Conservation (phyloP, 1,140 invertebrate genomes). For the Drosophila guanche region DNA sequence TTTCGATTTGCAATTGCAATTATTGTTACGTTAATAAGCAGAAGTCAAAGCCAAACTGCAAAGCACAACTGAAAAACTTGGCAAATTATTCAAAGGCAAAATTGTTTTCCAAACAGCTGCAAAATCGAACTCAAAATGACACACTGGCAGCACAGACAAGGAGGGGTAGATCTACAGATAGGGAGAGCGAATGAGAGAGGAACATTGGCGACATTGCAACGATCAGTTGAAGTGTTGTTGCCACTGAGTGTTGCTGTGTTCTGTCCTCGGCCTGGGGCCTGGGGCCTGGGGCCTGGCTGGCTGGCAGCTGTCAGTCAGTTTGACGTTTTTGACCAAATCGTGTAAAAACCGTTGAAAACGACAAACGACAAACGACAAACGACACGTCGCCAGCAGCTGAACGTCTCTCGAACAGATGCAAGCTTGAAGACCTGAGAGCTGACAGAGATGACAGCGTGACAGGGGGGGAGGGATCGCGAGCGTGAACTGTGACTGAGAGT, state of each 20-base stretch:
- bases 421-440: constrained; percentile 27
- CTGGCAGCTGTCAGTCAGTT: constrained; percentile 65
- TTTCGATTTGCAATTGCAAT: constrained; percentile 66
- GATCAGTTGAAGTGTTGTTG: constrained; percentile 54
- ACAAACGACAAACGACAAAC: constrained; percentile 66
- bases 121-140: constrained; percentile 63
- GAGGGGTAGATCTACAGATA: too few relatives aligned
- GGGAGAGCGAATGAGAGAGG: constrained; percentile 17
- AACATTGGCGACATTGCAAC: constrained; percentile 55
- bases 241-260: constrained; percentile 34
- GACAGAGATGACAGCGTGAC: constrained; percentile 34
- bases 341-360: constrained; percentile 77
- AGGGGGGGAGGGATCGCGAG: too few relatives aligned
- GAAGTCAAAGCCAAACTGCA: constrained; percentile 31
- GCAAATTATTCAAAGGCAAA: constrained; percentile 78
- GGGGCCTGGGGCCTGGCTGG: constrained; percentile 28
- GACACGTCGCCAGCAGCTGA: constrained; percentile 56
- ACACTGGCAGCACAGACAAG: constrained; percentile 7
- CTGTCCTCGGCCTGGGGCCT: constrained; percentile 53
- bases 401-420: constrained; percentile 54
- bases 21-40: constrained; percentile 72
- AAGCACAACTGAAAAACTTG: constrained; percentile 41
- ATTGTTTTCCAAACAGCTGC: constrained; percentile 75
- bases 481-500: too few relatives aligned
- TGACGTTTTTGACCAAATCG: constrained; percentile 80